Percentiles rank a stretch among this genome's conserved stretches.
Evolutionary conservation across 35 echinoderm and acorn worm genomes (phyloP).

Genomic region (Ptychodera flava): DNA sequence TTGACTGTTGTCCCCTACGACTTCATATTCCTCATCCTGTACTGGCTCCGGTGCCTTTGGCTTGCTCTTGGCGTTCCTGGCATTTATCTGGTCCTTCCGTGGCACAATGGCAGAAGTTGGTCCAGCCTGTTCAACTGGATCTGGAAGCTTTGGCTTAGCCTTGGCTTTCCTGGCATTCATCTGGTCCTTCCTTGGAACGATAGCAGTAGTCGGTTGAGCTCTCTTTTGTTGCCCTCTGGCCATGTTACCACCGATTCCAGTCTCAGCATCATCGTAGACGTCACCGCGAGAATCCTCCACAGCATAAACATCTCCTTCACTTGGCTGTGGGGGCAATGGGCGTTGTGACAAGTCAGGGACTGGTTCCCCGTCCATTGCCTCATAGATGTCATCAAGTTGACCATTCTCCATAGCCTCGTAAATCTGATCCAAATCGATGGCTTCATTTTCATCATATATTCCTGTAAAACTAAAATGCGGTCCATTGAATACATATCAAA

Average conservation of each 20-base stretch:
- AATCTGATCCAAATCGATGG: background rate
- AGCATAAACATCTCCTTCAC: background rate
- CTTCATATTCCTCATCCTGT: background rate
- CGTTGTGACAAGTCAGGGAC: background rate
- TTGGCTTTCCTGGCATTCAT: too few relatives aligned
- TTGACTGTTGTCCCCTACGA: background rate
- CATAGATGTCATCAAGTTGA: background rate
- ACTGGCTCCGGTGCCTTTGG: background rate
- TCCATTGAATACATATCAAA: too few relatives aligned
- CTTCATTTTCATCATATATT: background rate
- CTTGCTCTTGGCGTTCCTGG: too few relatives aligned
- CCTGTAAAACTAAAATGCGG: background rate
- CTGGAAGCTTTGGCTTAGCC: too few relatives aligned
- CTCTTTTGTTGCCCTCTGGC: background rate
- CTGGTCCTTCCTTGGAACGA: too few relatives aligned
- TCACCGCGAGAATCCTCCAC: background rate
- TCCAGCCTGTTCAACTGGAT: too few relatives aligned
- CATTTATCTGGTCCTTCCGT: too few relatives aligned
- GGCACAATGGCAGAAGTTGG: too few relatives aligned
- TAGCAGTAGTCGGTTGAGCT: too few relatives aligned
- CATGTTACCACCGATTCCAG: background rate
- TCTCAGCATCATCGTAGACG: background rate
- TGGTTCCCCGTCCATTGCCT: background rate
- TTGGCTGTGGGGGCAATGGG: background rate
- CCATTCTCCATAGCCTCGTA: background rate